Conservation (phyloP, 2,797 vertebrate genomes). For the Dallia pectoralis region DNA sequence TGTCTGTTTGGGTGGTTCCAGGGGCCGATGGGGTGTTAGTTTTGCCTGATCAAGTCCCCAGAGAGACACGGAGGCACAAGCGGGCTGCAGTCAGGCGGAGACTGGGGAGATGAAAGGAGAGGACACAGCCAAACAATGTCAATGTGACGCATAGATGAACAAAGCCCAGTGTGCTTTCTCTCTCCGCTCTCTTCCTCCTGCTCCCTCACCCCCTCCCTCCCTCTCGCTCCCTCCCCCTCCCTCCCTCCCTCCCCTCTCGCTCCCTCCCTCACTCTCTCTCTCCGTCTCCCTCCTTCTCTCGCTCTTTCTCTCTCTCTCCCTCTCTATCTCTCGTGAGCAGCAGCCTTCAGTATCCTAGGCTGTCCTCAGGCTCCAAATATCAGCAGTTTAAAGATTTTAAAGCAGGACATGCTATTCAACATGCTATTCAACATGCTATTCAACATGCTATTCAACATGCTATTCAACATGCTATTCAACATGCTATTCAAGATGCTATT, state of each 20-base stretch:
- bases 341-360: conserved; percentile 34
- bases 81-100: conserved; percentile 34
- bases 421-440: too few relatives aligned
- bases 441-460: too few relatives aligned
- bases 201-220: neutral
- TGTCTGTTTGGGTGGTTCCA: conserved; percentile 15
- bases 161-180: conserved; percentile 36
- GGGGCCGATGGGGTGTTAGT: conserved; percentile 51
- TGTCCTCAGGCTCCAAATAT: conserved; percentile 33
- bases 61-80: conserved; percentile 50
- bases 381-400: conserved; percentile 14
- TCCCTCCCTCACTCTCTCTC: conserved; percentile 8
- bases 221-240: conserved; percentile 30
- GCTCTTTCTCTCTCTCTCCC: conserved; percentile 15
- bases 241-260: conserved; percentile 1
- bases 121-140: conserved; percentile 58
- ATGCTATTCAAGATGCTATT: too few relatives aligned
- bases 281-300: neutral
- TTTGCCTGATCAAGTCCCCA: conserved; percentile 62
- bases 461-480: too few relatives aligned
- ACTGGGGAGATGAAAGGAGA: conserved; percentile 42
- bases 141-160: conserved; percentile 53
- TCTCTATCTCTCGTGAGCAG: conserved; percentile 31
- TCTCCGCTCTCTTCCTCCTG: neutral
- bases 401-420: conserved; percentile 14